Evolutionary conservation across 1,140 invertebrate genomes (phyloP).

Genomic region (Dendroctonus valens): DNA sequence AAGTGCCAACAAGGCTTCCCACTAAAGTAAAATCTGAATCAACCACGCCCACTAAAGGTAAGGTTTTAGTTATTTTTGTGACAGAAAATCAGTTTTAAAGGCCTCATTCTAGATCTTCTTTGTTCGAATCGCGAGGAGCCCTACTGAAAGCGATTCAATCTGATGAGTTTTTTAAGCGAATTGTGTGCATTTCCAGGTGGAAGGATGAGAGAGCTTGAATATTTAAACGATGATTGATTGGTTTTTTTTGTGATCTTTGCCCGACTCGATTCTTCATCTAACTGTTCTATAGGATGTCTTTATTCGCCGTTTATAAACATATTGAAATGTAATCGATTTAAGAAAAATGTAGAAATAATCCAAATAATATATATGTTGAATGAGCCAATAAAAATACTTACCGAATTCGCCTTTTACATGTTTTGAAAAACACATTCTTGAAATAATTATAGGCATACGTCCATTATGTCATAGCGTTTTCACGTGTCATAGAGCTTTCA

Average conservation of each 20-base stretch:
- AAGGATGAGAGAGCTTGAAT: neutral
- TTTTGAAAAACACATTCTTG: too few relatives aligned
- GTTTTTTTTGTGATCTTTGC: neutral
- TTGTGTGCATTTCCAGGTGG: constrained; percentile 2
- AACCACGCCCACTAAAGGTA: constrained; percentile 45
- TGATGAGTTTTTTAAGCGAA: constrained; percentile 16
- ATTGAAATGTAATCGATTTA: too few relatives aligned
- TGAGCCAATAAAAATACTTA: too few relatives aligned
- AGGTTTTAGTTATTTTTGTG: neutral
- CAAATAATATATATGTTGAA: too few relatives aligned
- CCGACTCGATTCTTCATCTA: neutral
- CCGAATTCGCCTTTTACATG: too few relatives aligned
- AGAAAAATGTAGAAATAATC: too few relatives aligned
- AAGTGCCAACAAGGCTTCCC: constrained; percentile 47
- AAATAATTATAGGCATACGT: too few relatives aligned
- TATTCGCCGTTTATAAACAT: neutral
- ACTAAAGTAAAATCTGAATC: constrained; percentile 40
- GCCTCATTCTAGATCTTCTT: constrained; percentile 19
- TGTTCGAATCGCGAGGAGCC: constrained; percentile 23
- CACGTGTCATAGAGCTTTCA: too few relatives aligned
- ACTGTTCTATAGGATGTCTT: neutral
- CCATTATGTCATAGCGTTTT: too few relatives aligned
- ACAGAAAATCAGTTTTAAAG: constrained; percentile 7
- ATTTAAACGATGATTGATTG: neutral
- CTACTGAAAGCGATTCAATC: constrained; percentile 18